A percentile compares a stretch with the other conserved stretches of the same genome.
Evolutionary conservation across 2,113 vertebrate genomes (phyloP).

Genomic region (Corydoras sp.): DNA sequence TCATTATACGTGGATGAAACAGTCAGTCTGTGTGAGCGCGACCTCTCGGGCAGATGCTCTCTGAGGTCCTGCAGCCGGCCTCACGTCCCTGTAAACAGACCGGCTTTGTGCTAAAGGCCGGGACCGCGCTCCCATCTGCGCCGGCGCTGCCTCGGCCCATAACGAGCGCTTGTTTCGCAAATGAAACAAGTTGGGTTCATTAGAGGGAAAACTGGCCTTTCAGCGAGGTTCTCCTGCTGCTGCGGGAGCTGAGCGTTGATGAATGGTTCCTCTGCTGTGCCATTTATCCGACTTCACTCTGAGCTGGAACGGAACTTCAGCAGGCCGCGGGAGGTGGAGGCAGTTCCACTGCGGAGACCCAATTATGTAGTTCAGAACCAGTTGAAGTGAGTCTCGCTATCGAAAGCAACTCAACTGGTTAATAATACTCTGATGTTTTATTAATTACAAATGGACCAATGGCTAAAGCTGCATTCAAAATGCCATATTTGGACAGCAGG

Average conservation of each 20-base stretch:
- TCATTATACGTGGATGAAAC: conserved; percentile 32
- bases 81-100: conserved; percentile 29
- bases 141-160: conserved; percentile 5
- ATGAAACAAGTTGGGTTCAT: conserved; percentile 21
- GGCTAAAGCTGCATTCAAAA: too few species aligned
- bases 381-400: too few species aligned
- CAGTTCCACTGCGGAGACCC: too few species aligned
- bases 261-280: not conserved
- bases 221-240: conserved; percentile 2
- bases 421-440: too few species aligned
- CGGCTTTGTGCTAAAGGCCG: conserved; percentile 23
- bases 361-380: too few species aligned
- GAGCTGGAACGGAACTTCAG: not conserved
- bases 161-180: conserved; percentile 28
- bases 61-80: conserved; percentile 14
- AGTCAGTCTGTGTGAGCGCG: conserved; percentile 17
- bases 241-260: conserved; percentile 15
- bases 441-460: too few species aligned
- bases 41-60: conserved; percentile 11
- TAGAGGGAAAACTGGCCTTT: conserved; percentile 17
- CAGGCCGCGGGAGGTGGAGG: too few species aligned
- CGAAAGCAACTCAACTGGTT: too few species aligned
- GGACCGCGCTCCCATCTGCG: conserved; percentile 14
- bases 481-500: too few species aligned
- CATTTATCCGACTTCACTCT: not conserved